These are phyloP conservation scores for Botia almorhae DNA, from an alignment of 2,797 vertebrate genomes.

Conservation along the genomic window DNA sequence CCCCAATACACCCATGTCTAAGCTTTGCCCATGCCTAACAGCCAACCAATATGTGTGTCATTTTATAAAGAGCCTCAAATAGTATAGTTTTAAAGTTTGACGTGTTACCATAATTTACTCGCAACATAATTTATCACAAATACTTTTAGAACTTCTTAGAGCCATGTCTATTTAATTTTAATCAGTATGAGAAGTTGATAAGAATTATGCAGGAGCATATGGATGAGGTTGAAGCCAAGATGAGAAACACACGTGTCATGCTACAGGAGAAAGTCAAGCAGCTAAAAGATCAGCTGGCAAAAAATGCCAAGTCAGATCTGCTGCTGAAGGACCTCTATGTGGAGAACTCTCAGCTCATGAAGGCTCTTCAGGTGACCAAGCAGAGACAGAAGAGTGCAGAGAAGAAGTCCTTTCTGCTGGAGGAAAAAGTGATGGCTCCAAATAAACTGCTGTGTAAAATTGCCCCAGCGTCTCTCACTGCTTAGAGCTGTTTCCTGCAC, in stretches of 20 bases:
- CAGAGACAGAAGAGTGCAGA: constrained; percentile 84
- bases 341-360: constrained; percentile 86
- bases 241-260: constrained; percentile 49
- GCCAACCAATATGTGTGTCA: too few species aligned
- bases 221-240: too few species aligned
- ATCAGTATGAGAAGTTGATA: too few species aligned
- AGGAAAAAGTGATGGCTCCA: constrained; percentile 86
- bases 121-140: too few species aligned
- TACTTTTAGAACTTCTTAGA: too few species aligned
- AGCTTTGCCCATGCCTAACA: too few species aligned
- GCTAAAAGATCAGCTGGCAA: constrained; percentile 83
- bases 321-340: constrained; percentile 83
- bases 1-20: too few species aligned
- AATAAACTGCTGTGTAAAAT: constrained; percentile 85
- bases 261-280: constrained; percentile 87
- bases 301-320: constrained; percentile 70
- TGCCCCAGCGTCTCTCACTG: constrained; percentile 76
- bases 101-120: too few species aligned
- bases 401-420: constrained; percentile 82
- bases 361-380: constrained; percentile 86
- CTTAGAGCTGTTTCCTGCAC: constrained; percentile 62
- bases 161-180: too few species aligned
- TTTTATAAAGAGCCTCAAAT: too few species aligned
- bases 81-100: too few species aligned
- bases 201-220: too few species aligned